These are phyloP conservation scores for Nycticebus coucang DNA, from an alignment of 2,113 vertebrate genomes.

Conservation along the genomic window DNA sequence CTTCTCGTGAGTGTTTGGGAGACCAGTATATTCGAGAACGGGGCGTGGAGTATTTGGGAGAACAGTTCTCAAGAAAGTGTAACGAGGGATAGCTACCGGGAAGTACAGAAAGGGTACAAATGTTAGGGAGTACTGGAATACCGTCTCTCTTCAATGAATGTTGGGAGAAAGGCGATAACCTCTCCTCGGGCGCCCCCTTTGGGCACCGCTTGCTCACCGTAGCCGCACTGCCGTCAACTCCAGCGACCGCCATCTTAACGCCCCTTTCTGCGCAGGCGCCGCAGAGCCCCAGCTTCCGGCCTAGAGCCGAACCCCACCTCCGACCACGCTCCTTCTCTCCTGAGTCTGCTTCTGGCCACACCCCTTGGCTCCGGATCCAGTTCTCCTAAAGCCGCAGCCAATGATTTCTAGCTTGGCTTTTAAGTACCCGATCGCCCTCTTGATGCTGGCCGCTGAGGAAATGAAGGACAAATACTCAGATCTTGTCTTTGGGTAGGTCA, in stretches of 20 bases:
- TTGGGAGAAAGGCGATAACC: not conserved
- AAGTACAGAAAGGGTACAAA: not conserved
- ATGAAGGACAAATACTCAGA: not conserved
- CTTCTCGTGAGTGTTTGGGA: not conserved
- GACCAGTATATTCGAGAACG: not conserved
- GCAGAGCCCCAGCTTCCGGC: not conserved
- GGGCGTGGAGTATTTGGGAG: not conserved
- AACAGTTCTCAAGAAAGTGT: not conserved
- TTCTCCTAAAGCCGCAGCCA: accelerated
- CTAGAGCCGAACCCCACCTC: not conserved
- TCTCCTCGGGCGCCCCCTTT: slow-evolving; percentile 32
- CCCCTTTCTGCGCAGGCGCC: slow-evolving; percentile 52
- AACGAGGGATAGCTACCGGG: not conserved
- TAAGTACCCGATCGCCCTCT: not conserved
- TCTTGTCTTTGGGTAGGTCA: not conserved
- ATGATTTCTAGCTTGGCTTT: not conserved
- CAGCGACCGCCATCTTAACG: slow-evolving; percentile 65
- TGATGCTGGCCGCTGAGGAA: not conserved
- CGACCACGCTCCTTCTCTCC: not conserved
- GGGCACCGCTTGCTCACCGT: slow-evolving; percentile 57
- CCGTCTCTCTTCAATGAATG: not conserved
- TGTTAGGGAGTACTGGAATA: accelerated
- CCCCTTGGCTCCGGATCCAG: not conserved
- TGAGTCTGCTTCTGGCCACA: not conserved
- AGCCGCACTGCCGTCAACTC: not conserved